Evolutionary conservation across 2,797 vertebrate species (phyloP), one percentile per base, ranked within the genome.

Genomic region (Ctenopoma multispine): DNA sequence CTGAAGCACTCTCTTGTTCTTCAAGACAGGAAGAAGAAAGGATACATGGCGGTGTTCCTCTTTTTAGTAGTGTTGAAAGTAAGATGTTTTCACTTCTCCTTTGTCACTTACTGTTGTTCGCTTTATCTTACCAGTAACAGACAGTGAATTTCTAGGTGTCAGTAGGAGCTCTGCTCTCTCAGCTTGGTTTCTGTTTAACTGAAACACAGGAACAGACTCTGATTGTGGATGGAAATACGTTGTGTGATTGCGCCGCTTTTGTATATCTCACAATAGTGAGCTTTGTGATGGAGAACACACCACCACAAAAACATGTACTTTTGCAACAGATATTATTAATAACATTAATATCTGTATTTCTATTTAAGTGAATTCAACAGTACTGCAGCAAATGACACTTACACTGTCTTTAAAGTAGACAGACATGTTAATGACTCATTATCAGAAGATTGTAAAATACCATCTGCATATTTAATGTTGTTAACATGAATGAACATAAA

Each of bases 21-120:
- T 20, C 6, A 23, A 14, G 17, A 47, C 36, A 31, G 29, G 18
- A 49, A 58, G 10, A 21, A 14, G 4, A 56, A 31, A 14, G 1
- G 12, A 9, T 1, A 29, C 10, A 29, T 9, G 11, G 0, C 3
- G 15, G 8, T 21, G 20, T 82, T 77, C 47, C 65, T 8, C 29
- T 84, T 36, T 67, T 10, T 44, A 14, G 6, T 1, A 17, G 4
- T 41, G 6, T 31, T 12, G 31, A 38, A 56, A 51, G 14, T 7
- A 4, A 61, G 4, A 47, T 0, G 0, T 53, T 53, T 65, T 68
- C 34, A 70, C 58, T 77, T 78, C 69, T 49, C 40, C 40, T 49
- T 64, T 10, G 36, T 36, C 29, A 7, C 29, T 5, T 1, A 1
- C 14, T 36, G 5, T 40, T n/a, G 63, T 55, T 61, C 0, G 3